A percentile compares a stretch with the other conserved stretches of the same genome.
Conservation (phyloP, 2,113 vertebrate species). For the Ageneiosus marmoratus region DNA sequence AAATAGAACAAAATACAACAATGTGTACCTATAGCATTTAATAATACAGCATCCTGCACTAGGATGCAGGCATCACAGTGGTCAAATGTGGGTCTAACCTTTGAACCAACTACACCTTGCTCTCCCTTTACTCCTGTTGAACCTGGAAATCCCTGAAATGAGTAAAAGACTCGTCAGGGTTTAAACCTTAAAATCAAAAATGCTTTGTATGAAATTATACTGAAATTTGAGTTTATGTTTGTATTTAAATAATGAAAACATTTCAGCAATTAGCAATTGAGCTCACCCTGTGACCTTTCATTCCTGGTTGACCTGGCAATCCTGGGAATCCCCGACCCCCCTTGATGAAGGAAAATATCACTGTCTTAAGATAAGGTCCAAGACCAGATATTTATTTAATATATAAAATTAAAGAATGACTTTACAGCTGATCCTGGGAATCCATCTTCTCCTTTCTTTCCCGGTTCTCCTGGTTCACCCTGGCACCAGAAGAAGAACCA, state of each 20-base stretch:
- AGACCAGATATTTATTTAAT: background rate
- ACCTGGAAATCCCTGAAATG: constrained; percentile 82
- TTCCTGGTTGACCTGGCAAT: constrained; percentile 88
- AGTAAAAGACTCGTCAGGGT: background rate
- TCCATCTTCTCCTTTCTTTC: constrained; percentile 84
- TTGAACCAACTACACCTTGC: constrained; percentile 82
- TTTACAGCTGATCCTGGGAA: constrained; percentile 88
- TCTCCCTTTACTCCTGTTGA: constrained; percentile 83
- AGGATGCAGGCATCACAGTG: background rate
- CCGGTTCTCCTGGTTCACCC: constrained; percentile 87
- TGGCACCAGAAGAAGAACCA: constrained; percentile 51
- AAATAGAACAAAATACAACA: constrained; percentile 40
- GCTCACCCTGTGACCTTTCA: constrained; percentile 90
- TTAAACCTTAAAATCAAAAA: background rate
- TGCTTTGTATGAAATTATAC: too few species aligned
- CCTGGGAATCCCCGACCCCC: constrained; percentile 91
- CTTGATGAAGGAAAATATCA: constrained; percentile 62
- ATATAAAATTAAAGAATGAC: background rate
- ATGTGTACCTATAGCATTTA: background rate
- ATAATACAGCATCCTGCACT: background rate
- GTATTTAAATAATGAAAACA: too few species aligned
- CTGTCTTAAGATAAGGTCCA: background rate
- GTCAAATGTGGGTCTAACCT: constrained; percentile 73
- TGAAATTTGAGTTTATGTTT: too few species aligned
- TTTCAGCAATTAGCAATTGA: background rate